A percentile compares a stretch with the other conserved stretches of the same genome.
phyloP scores from a whole-genome alignment of 2,888 invertebrate genomes.

The Cheilosia soror region DNA sequence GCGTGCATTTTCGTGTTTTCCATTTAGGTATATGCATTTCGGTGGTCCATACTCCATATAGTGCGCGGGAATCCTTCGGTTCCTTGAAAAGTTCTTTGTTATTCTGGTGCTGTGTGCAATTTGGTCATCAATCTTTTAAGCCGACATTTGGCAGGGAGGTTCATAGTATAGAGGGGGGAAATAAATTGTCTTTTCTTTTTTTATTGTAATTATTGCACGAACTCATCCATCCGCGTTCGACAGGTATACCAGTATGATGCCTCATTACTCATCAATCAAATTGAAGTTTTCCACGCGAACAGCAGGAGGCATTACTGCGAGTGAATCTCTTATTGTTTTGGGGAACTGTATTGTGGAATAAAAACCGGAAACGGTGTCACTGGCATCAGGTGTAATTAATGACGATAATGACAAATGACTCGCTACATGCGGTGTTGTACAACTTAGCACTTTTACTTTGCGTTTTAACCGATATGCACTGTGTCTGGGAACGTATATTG shows the following conservation, averaged over 20 bases:
- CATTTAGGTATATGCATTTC: constrained; percentile 49
- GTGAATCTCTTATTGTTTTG: not conserved
- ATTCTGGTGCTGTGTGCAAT: constrained; percentile 26
- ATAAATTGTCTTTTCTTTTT: not conserved
- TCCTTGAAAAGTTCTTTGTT: constrained; percentile 26
- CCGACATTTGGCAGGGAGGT: not conserved
- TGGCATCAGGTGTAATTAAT: constrained; percentile 61
- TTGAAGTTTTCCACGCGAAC: constrained; percentile 44
- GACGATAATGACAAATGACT: constrained; percentile 50
- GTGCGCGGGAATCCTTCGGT: not conserved
- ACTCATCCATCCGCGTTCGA: constrained; percentile 28
- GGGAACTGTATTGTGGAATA: not conserved
- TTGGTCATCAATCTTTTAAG: constrained; percentile 58
- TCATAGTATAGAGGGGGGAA: not conserved
- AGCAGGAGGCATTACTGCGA: not conserved
- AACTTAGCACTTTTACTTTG: constrained; percentile 6
- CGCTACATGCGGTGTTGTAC: not conserved
- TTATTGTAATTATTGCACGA: constrained; percentile 56
- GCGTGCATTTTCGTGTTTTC: constrained; percentile 54
- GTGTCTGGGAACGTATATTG: not conserved
- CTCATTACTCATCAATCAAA: constrained; percentile 64
- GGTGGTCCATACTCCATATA: not conserved
- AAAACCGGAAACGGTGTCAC: constrained; percentile 17
- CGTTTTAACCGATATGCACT: not conserved
- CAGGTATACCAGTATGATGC: constrained; percentile 17